These are phyloP conservation scores for Hassar affinis DNA, from an alignment of 2,113 vertebrate genomes.

Conservation along the genomic window DNA sequence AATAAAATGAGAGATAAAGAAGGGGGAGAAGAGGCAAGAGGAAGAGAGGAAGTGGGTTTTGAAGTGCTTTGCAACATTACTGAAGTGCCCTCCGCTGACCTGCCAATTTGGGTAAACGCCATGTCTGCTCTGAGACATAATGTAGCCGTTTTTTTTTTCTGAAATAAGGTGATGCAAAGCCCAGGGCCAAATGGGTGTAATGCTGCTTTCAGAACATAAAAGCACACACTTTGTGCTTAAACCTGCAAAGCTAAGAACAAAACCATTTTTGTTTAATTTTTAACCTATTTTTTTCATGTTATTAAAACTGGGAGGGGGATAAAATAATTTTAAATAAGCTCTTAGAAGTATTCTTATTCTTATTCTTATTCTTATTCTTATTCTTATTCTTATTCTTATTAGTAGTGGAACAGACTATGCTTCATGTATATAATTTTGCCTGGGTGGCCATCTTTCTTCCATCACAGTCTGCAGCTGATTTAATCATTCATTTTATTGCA, in stretches of 20 bases:
- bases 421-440: background rate
- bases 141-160: slow-evolving; percentile 20
- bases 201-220: slow-evolving; percentile 20
- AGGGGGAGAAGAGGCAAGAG: slow-evolving; percentile 41
- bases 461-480: slow-evolving; percentile 38
- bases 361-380: background rate
- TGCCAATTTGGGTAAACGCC: slow-evolving; percentile 55
- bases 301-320: background rate
- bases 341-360: background rate
- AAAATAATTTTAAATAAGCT: background rate
- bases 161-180: slow-evolving; percentile 40
- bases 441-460: background rate
- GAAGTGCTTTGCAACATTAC: slow-evolving; percentile 67
- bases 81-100: slow-evolving; percentile 61
- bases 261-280: slow-evolving; percentile 2
- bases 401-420: background rate
- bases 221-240: background rate
- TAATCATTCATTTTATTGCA: slow-evolving; percentile 38
- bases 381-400: slow-evolving; percentile 4
- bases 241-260: slow-evolving; percentile 1
- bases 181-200: slow-evolving; percentile 42
- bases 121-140: slow-evolving; percentile 46
- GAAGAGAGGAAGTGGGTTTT: slow-evolving; percentile 59
- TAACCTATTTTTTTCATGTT: background rate
- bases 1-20: slow-evolving; percentile 59